Percentiles rank a stretch among this genome's conserved stretches.
Conservation (phyloP, 2,113 vertebrate species). For the Sinocyclocheilus anshuiensis region DNA sequence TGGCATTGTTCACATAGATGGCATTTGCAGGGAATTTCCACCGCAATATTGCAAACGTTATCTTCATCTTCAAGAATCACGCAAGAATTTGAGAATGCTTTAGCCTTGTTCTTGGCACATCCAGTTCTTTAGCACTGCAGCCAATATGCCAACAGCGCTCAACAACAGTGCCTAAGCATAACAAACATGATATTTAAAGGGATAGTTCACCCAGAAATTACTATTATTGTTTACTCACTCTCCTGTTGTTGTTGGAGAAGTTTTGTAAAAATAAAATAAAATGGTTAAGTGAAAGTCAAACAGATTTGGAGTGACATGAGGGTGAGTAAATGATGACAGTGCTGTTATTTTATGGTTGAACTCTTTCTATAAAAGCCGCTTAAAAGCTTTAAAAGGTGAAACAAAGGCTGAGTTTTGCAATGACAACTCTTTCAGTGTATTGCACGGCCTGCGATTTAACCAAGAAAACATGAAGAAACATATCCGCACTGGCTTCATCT, state of each 20-base stretch:
- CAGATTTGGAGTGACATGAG: not conserved
- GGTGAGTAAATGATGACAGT: not conserved
- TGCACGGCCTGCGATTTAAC: not conserved
- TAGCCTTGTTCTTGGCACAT: not conserved
- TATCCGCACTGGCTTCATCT: not conserved
- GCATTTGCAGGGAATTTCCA: slow-evolving; percentile 33
- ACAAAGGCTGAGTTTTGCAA: not conserved
- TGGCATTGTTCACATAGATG: slow-evolving; percentile 43
- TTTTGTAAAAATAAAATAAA: not conserved
- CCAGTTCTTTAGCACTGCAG: not conserved
- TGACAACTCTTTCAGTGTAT: not conserved
- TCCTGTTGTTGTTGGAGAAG: not conserved
- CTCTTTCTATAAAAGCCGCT: not conserved
- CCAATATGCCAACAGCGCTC: slow-evolving; percentile 9
- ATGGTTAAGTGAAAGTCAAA: not conserved
- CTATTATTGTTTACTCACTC: not conserved
- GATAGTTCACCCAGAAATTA: not conserved
- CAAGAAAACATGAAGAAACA: slow-evolving; percentile 13
- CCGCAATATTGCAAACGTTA: not conserved
- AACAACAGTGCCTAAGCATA: not conserved
- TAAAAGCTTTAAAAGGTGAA: not conserved
- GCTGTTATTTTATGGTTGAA: not conserved
- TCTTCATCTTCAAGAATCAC: not conserved
- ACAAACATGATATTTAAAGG: not conserved
- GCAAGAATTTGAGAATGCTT: not conserved